A percentile compares a stretch with the other conserved stretches of the same genome.
phyloP scores from a whole-genome alignment of 2,113 vertebrate species.

The Otus sunia region DNA sequence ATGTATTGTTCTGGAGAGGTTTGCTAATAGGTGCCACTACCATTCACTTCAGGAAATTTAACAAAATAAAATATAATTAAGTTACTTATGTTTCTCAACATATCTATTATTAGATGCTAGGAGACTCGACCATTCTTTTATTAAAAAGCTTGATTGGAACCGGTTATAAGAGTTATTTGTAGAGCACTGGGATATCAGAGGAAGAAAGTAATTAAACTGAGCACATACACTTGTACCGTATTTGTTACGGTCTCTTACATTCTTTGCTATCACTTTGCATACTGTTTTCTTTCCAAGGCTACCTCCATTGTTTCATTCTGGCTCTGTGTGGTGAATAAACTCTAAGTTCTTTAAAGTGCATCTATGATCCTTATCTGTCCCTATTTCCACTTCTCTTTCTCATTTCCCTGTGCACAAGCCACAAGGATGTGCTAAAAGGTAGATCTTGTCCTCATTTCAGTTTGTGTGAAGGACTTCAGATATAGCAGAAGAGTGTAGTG shows the following conservation, averaged over 20 bases:
- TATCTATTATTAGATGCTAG: background rate
- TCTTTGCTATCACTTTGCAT: background rate
- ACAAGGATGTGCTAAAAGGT: background rate
- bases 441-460: background rate
- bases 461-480: background rate
- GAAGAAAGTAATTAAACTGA: background rate
- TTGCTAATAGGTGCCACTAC: background rate
- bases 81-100: background rate
- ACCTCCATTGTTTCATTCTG: background rate
- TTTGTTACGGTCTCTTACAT: background rate
- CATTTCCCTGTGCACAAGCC: background rate
- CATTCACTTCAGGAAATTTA: background rate
- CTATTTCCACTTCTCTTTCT: background rate
- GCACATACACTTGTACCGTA: rapidly evolving
- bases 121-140: background rate
- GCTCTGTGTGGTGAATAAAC: background rate
- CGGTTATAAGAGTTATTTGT: background rate
- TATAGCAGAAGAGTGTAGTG: background rate
- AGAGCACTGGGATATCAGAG: background rate
- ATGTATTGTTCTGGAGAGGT: background rate
- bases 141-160: background rate
- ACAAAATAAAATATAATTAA: background rate
- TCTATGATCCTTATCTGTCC: background rate
- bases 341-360: background rate
- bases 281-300: background rate